Percentiles rank a stretch among this genome's conserved stretches.
Evolutionary conservation across 2,113 vertebrate species (phyloP).

Genomic region (Cebus imitator): DNA sequence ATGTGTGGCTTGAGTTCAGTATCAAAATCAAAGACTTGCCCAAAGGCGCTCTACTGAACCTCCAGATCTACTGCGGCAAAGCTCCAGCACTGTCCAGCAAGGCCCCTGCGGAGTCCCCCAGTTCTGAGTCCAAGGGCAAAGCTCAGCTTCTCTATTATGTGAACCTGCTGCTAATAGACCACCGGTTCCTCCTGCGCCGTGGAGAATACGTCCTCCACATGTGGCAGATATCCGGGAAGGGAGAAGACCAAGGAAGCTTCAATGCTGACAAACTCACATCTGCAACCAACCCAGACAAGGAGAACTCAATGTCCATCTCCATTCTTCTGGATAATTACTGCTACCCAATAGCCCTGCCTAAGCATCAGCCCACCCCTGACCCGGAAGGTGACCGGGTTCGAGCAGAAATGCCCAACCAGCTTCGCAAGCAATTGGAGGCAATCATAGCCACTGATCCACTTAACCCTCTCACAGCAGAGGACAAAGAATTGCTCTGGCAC

Average conservation of each 20-base stretch:
- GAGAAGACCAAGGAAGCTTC: constrained; percentile 95
- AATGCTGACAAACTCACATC: constrained; percentile 98
- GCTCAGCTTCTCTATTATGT: constrained; percentile 96
- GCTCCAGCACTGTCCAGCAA: constrained; percentile 85
- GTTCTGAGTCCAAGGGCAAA: constrained; percentile 90
- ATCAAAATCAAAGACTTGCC: constrained; percentile 97
- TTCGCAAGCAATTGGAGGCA: constrained; percentile 96
- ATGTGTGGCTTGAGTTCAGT: constrained; percentile 95
- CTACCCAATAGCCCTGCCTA: constrained; percentile 96
- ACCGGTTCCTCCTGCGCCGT: constrained; percentile 94
- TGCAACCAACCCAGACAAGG: constrained; percentile 97
- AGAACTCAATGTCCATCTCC: constrained; percentile 94
- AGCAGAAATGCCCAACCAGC: constrained; percentile 97
- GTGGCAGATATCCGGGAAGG: constrained; percentile 98
- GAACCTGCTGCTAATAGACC: constrained; percentile 96
- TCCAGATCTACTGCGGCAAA: constrained; percentile 96
- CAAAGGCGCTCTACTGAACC: constrained; percentile 93
- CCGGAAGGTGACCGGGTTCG: constrained; percentile 88
- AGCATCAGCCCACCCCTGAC: constrained; percentile 86
- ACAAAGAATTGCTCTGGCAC: constrained; percentile 98
- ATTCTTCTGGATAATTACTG: constrained; percentile 96
- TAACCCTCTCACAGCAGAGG: constrained; percentile 94
- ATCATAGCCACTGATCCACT: constrained; percentile 95
- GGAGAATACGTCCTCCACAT: constrained; percentile 98
- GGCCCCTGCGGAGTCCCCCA: constrained; percentile 80